Percentiles rank a stretch among this genome's conserved stretches.
Evolutionary conservation across 2,797 vertebrate species (phyloP).

Genomic region (Spheniscus humboldti): DNA sequence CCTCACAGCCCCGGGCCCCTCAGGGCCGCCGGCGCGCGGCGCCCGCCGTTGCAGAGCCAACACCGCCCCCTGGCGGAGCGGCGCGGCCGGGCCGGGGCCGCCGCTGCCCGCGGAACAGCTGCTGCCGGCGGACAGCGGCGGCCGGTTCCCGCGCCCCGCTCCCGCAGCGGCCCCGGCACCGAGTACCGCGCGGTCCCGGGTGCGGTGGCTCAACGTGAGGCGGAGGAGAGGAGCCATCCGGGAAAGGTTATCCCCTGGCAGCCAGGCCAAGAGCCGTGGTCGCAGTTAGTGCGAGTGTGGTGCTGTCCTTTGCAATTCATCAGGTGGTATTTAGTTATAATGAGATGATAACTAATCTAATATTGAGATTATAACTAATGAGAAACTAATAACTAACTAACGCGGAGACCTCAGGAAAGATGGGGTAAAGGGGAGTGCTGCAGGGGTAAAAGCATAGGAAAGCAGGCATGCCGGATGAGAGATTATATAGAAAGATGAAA

Average conservation of each 20-base stretch:
- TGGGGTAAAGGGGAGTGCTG: background rate
- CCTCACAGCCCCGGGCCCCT: background rate
- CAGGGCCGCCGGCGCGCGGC: too few relatives aligned
- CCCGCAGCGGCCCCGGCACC: background rate
- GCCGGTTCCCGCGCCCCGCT: background rate
- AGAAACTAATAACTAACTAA: too few relatives aligned
- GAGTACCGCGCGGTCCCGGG: too few relatives aligned
- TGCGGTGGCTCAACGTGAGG: accelerated
- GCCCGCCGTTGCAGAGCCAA: background rate
- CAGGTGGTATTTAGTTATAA: background rate
- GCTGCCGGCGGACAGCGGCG: too few relatives aligned
- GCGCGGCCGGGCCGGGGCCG: too few relatives aligned
- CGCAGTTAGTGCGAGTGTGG: background rate
- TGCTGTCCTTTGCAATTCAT: background rate
- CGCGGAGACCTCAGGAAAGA: background rate
- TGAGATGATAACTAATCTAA: background rate
- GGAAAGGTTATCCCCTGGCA: accelerated
- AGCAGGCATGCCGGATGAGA: background rate
- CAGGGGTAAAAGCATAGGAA: background rate
- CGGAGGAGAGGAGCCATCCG: background rate
- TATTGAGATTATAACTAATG: too few relatives aligned
- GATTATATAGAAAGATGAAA: background rate
- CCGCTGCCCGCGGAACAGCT: too few relatives aligned
- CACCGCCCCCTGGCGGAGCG: background rate
- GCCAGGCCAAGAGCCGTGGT: background rate